Evolutionary conservation across 2,797 vertebrate species (phyloP), one percentile per base, ranked within the genome.

Genomic region (Chelonia mydas): DNA sequence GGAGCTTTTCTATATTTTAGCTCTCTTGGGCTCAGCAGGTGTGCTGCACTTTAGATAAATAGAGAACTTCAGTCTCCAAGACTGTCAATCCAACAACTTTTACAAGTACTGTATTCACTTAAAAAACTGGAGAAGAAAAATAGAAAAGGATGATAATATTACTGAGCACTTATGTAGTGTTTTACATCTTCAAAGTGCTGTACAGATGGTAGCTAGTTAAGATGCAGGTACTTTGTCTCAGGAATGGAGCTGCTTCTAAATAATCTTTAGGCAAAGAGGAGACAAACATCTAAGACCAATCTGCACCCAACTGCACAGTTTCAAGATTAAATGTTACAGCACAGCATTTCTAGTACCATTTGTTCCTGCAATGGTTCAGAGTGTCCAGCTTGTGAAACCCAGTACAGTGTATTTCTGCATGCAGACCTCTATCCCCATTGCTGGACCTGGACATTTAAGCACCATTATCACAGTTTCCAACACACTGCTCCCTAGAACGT

Each of bases 71-170:
- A 87, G 93, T 96, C 95, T 97, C 57, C 41, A 81, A 84, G 87
- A 90, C 96, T 97, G 96, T 97, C 97, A 97, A 92, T 97, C 94
- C 95, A 91, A 45, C 87, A 97, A 95, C 87, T 95, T 97, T 84
- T 90, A 86, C 59, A 91, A 92, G 83, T 49, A 4, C 89, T 96
- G 28, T 83, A 88, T 79, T 96, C 89, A 81, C 84, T 97, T 96
- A 97, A 95, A 96, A 96, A 84, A 94, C 88, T 84, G 91, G 88
- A 92, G 87, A 57, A 95, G 94, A 91, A 85, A 90, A 97, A 90
- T 89, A 95, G 88, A 95, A 96, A 80, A 91, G 68, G 80, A 82
- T 92, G 89, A 95, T 97, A 95, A 95, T 91, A 95, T 92, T 91
- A 94, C 88, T 95, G 95, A 93, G 88, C 87, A 84, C 88, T 90